phyloP scores from a whole-genome alignment of 1,140 invertebrate species.

The Agrilus planipennis region DNA sequence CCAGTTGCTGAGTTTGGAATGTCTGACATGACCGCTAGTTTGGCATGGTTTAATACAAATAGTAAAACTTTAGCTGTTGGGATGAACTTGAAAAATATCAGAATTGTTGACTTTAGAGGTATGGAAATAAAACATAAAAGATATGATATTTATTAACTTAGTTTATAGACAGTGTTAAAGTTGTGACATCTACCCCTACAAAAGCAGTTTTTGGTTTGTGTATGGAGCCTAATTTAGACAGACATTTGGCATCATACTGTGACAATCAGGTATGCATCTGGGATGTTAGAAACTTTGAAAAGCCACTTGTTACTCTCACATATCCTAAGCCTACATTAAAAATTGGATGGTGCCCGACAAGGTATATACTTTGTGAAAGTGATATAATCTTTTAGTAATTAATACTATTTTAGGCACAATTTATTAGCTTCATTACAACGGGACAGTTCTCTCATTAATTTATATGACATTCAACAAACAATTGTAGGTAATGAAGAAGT shows the following conservation, averaged over 20 bases:
- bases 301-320: slow-evolving; percentile 61
- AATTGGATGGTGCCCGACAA: slow-evolving; percentile 82
- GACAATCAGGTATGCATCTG: slow-evolving; percentile 75
- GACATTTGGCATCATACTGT: slow-evolving; percentile 68
- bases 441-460: slow-evolving; percentile 52
- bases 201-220: slow-evolving; percentile 73
- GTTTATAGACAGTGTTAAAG: slow-evolving; percentile 36
- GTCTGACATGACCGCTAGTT: slow-evolving; percentile 71
- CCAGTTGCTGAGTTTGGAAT: slow-evolving; percentile 56
- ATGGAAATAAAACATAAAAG: slow-evolving; percentile 9
- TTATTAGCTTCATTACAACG: slow-evolving; percentile 61
- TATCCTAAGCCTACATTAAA: slow-evolving; percentile 60
- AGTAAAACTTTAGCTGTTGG: slow-evolving; percentile 67
- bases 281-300: slow-evolving; percentile 80
- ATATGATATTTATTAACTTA: neutral
- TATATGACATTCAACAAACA: slow-evolving; percentile 73
- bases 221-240: slow-evolving; percentile 64
- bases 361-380: slow-evolving; percentile 36
- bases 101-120: slow-evolving; percentile 89
- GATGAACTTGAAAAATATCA: slow-evolving; percentile 80
- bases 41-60: slow-evolving; percentile 72
- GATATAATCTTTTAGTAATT: neutral
- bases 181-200: slow-evolving; percentile 58
- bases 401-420: slow-evolving; percentile 45
- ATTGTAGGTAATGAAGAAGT: slow-evolving; percentile 54